A percentile compares a stretch with the other conserved stretches of the same genome.
Conservation (phyloP, 1,140 invertebrate species). For the Stegodyphus dumicola region DNA sequence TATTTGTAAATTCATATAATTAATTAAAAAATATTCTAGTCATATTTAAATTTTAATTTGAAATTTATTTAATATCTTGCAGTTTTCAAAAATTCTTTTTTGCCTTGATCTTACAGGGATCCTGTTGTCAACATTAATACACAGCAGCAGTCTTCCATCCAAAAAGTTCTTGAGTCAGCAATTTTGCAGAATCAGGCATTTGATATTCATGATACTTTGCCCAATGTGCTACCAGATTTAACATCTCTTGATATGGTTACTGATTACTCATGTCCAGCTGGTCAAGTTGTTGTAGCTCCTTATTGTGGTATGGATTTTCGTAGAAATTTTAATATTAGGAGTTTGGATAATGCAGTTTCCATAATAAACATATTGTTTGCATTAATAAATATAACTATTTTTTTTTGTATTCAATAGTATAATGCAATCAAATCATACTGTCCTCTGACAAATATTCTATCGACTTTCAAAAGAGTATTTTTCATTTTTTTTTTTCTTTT, state of each 20-base stretch:
- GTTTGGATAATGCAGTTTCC: too few relatives aligned
- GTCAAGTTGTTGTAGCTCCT: constrained; percentile 91
- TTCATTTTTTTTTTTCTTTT: too few relatives aligned
- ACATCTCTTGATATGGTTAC: constrained; percentile 85
- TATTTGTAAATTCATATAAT: not conserved
- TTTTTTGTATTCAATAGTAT: too few relatives aligned
- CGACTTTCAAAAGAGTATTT: too few relatives aligned
- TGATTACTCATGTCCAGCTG: constrained; percentile 91
- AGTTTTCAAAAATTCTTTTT: not conserved
- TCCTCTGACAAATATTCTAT: too few relatives aligned
- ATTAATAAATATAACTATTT: too few relatives aligned
- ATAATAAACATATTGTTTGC: too few relatives aligned
- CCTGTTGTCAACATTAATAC: constrained; percentile 87
- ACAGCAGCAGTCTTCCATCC: constrained; percentile 85
- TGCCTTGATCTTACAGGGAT: constrained; percentile 75
- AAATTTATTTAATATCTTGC: not conserved
- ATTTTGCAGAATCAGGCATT: constrained; percentile 93
- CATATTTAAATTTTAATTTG: not conserved
- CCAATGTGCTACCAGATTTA: constrained; percentile 93
- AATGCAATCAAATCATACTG: too few relatives aligned
- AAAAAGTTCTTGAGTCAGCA: constrained; percentile 83
- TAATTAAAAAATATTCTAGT: not conserved
- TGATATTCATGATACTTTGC: constrained; percentile 90
- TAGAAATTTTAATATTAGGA: too few relatives aligned
- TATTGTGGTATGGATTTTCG: constrained; percentile 79